Evolutionary conservation across 1,140 invertebrate species (phyloP).

Genomic region (Drosophila pandora): DNA sequence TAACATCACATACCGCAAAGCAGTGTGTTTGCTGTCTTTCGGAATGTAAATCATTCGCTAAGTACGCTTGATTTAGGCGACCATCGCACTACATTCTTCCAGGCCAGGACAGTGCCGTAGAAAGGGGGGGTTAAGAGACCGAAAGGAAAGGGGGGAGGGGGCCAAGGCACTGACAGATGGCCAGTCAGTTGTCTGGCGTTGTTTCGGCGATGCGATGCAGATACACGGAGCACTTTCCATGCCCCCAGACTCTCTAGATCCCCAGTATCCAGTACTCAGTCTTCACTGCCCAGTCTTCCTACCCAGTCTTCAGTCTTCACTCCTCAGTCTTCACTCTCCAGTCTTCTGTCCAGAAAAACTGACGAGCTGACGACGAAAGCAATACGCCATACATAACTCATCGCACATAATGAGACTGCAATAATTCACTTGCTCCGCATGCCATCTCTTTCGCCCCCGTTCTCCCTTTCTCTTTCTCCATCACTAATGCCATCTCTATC

Average conservation of each 20-base stretch:
- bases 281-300: too few species aligned
- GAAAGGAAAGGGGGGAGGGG: background rate
- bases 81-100: conserved; percentile 81
- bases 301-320: background rate
- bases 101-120: conserved; percentile 37
- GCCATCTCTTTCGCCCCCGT: conserved; percentile 51
- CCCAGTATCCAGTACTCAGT: too few species aligned
- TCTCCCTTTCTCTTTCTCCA: conserved; percentile 47
- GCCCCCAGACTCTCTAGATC: too few species aligned
- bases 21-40: conserved; percentile 84
- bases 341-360: conserved; percentile 19
- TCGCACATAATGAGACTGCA: conserved; percentile 84
- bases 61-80: conserved; percentile 84
- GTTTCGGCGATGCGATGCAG: conserved; percentile 72
- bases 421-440: conserved; percentile 83
- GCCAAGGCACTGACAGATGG: conserved; percentile 59
- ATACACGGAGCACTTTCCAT: conserved; percentile 75
- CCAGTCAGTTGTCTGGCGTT: conserved; percentile 47
- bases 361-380: conserved; percentile 82
- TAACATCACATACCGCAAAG: conserved; percentile 83
- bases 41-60: conserved; percentile 84
- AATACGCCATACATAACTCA: conserved; percentile 84
- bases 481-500: conserved; percentile 29
- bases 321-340: background rate
- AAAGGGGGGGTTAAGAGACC: background rate